Base-by-base conservation (phyloP, 92 coral and sea anemone species). In the Bergia puertoricense region DNA sequence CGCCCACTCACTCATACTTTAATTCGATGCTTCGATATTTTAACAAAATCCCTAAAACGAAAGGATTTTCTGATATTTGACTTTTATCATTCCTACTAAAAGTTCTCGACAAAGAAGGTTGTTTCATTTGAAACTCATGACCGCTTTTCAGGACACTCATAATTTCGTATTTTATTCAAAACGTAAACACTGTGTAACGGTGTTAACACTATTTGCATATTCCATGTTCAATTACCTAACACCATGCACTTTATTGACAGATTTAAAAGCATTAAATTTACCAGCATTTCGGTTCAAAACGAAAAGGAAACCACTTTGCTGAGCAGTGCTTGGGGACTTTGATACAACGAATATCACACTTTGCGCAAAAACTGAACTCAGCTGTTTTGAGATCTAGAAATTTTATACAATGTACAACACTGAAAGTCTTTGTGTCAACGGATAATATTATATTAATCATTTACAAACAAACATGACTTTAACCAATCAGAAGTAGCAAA, bases 321-420 rank as follows among this genome's bases (percentile, higher is more conserved):
- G 23, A 7, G 13, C n/a, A 18, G 69, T 62, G 11, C 69, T 62
- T 62, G 23, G 1, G n/a, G 6, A 18, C 69, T 62, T 54, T 23
- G 30, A 18, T 62, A 62, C 59, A 54, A 54, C 59, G 16, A 54
- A 54, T 62, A 62, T 16, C 69, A 18, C 69, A 62, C 22, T 48
- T 46, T 56, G 11, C 22, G 85, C 72, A 8, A 57, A 37, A 80
- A 54, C 39, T 43, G 15, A 80, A 80, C 59, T 79, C 67, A 30
- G 45, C 22, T 79, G 18, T 46, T 79, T 79, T 38, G 39, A 46
- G 66, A 79, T 30, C 30, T 30, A 30, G 30, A 79, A 79, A 3
- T 14, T 48, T 79, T 79, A 9, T 79, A 79, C 82, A 79, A 46
- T 80, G 85, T 54, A 80, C 69, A 62, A 14, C 69, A 62, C 69